These are phyloP conservation scores for Chromis chromis DNA, from an alignment of 2,797 vertebrate species.

Conservation along the genomic window DNA sequence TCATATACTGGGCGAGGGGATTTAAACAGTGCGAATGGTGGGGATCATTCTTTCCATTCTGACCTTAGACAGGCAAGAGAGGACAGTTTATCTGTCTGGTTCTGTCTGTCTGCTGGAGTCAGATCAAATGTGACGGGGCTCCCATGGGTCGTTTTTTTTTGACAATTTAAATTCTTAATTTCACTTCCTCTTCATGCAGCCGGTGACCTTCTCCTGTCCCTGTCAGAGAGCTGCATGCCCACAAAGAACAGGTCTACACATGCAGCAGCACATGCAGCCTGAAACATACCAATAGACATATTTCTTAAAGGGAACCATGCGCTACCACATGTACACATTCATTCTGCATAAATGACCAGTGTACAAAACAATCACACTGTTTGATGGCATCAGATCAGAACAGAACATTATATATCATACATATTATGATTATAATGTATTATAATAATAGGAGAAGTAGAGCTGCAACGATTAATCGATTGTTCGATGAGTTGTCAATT, in stretches of 20 bases:
- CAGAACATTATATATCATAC: neutral
- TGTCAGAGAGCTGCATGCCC: slow-evolving; percentile 10
- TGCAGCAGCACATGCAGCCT: slow-evolving; percentile 1
- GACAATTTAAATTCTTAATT: neutral
- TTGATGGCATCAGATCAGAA: neutral
- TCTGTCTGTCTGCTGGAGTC: slow-evolving; percentile 21
- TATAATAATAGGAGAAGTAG: no score
- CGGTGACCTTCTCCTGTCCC: slow-evolving; percentile 14
- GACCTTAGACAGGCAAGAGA: slow-evolving; percentile 42
- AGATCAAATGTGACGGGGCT: slow-evolving; percentile 34
- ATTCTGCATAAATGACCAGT: no score
- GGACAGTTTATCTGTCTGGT: slow-evolving; percentile 46
- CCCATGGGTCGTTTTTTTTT: neutral
- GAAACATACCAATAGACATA: slow-evolving; percentile 6
- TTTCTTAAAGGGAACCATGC: neutral
- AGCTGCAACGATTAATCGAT: no score
- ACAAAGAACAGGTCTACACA: neutral
- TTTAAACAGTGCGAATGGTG: slow-evolving; percentile 35
- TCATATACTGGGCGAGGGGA: slow-evolving; percentile 9
- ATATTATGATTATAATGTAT: neutral
- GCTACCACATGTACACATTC: neutral
- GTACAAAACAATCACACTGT: neutral
- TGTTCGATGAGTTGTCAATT: no score
- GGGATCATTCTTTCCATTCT: slow-evolving; percentile 68
- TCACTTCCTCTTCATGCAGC: neutral